Conservation (phyloP, 2,797 vertebrate genomes). For the Epinephelus malabaricus region DNA sequence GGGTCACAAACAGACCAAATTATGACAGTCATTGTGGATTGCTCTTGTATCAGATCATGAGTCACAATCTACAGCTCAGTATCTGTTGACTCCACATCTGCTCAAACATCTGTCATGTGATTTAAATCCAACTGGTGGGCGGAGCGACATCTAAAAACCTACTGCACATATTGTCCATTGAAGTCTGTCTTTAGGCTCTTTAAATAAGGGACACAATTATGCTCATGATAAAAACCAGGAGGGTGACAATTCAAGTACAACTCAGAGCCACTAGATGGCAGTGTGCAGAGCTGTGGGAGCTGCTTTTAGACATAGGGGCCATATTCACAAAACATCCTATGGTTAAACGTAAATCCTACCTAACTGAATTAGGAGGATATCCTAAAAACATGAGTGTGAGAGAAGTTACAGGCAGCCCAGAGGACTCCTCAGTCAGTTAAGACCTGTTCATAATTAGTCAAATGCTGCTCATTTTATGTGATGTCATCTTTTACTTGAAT, state of each 20-base stretch:
- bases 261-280: conserved; percentile 55
- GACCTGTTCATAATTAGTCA: background rate
- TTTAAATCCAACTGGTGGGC: conserved; percentile 43
- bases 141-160: background rate
- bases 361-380: background rate
- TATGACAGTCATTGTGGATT: conserved; percentile 32
- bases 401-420: background rate
- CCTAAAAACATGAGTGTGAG: background rate
- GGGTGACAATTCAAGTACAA: background rate
- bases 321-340: background rate
- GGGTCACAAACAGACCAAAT: conserved; percentile 56
- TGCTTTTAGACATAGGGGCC: background rate
- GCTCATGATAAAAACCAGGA: background rate
- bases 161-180: background rate
- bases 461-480: background rate
- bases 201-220: conserved; percentile 8
- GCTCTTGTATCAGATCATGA: conserved; percentile 33
- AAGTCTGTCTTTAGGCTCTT: conserved; percentile 13
- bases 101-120: conserved; percentile 57
- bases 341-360: conserved; percentile 3
- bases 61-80: conserved; percentile 50
- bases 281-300: conserved; percentile 16
- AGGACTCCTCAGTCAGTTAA: background rate
- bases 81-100: conserved; percentile 57
- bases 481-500: background rate